These are phyloP conservation scores for Bergia sp. DNA, from an alignment of 92 coral and sea anemone species.

Conservation along the genomic window DNA sequence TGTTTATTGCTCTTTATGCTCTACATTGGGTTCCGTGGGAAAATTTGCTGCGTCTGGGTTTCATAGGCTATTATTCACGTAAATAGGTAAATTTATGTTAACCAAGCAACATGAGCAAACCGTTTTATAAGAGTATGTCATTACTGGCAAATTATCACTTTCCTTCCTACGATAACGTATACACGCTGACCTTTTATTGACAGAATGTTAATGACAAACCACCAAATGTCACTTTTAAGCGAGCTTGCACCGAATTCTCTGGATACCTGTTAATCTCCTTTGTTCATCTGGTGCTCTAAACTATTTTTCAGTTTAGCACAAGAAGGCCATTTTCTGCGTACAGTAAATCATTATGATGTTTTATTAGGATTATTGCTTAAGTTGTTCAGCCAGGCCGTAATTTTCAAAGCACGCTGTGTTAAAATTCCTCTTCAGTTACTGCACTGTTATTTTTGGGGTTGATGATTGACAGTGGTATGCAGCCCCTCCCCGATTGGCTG, in stretches of 20 bases:
- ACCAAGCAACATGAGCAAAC: not conserved
- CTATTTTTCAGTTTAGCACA: not conserved
- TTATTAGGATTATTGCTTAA: not conserved
- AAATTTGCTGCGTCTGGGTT: not conserved
- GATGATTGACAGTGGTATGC: slow-evolving; percentile 77
- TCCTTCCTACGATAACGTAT: not conserved
- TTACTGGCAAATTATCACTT: slow-evolving; percentile 11
- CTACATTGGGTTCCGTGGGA: slow-evolving; percentile 19
- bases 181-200: slow-evolving; percentile 16
- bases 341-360: not conserved
- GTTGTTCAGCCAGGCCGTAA: not conserved
- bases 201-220: slow-evolving; percentile 19
- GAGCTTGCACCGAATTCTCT: not conserved
- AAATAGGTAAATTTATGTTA: not conserved
- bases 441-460: slow-evolving; percentile 61
- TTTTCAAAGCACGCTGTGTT: slow-evolving; percentile 19
- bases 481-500: slow-evolving; percentile 73
- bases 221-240: not conserved
- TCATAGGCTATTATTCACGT: not conserved
- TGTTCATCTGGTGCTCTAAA: slow-evolving; percentile 9
- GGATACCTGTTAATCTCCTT: not conserved
- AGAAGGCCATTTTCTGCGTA: not conserved
- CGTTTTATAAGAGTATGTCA: not conserved
- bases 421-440: slow-evolving; percentile 74
- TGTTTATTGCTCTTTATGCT: not conserved